A percentile compares a stretch with the other conserved stretches of the same genome.
Evolutionary conservation across 2,113 vertebrate genomes (phyloP).

Genomic region (Entosphenus tridentatus): DNA sequence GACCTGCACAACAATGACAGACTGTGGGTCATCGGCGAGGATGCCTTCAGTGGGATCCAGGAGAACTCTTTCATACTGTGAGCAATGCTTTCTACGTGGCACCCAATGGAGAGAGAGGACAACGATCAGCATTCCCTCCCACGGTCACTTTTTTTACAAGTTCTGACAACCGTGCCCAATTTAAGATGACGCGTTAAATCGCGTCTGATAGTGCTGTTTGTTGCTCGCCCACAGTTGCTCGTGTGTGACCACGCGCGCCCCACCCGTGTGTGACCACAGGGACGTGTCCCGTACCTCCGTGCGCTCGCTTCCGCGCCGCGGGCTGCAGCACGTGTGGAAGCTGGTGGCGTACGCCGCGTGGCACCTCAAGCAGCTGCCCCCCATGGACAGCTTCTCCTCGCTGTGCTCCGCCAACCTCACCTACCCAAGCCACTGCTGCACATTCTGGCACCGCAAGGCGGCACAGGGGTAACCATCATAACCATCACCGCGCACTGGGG

Average conservation of each 20-base stretch:
- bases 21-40: constrained; percentile 36
- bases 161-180: constrained; percentile 5
- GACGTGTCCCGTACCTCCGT: constrained; percentile 57
- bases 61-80: constrained; percentile 16
- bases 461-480: constrained; percentile 28
- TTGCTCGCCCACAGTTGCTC: too few species aligned
- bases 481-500: not conserved
- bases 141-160: constrained; percentile 7
- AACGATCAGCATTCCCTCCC: not conserved
- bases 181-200: too few species aligned
- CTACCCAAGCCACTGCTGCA: constrained; percentile 77
- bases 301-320: constrained; percentile 36
- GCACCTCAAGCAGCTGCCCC: constrained; percentile 47
- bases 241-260: too few species aligned
- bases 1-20: constrained; percentile 44
- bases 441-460: constrained; percentile 35
- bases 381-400: constrained; percentile 36
- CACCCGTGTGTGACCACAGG: constrained; percentile 18
- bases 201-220: too few species aligned
- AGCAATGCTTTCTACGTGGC: constrained; percentile 46
- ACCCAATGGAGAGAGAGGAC: constrained; percentile 6
- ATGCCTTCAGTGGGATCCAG: constrained; percentile 40
- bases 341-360: constrained; percentile 40
- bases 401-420: constrained; percentile 49
- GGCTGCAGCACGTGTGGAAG: constrained; percentile 36